A percentile compares a stretch with the other conserved stretches of the same genome.
phyloP scores from a whole-genome alignment of 2,888 invertebrate genomes.

The Kryphioiulus occultus region DNA sequence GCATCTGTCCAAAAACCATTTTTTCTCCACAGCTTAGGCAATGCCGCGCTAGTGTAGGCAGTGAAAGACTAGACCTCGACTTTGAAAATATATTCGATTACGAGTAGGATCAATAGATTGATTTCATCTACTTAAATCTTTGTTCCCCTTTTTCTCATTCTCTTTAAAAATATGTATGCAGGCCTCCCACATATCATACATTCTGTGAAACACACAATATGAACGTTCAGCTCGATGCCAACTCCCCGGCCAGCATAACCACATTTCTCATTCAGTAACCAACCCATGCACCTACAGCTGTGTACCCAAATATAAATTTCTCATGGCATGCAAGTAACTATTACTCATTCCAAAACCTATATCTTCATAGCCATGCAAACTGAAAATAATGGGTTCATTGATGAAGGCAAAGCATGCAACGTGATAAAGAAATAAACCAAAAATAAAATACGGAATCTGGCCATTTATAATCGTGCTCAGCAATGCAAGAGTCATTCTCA shows the following conservation, averaged over 20 bases:
- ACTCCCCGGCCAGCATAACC: background rate
- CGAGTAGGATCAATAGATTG: background rate
- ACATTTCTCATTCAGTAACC: background rate
- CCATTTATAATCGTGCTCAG: no score
- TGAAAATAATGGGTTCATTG: no score
- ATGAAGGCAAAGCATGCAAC: no score
- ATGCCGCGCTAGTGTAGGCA: background rate
- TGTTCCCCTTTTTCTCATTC: background rate
- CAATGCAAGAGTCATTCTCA: no score
- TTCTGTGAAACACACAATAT: background rate
- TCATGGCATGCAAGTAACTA: background rate
- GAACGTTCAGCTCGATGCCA: background rate
- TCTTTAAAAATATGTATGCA: background rate
- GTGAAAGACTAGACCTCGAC: background rate
- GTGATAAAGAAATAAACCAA: no score
- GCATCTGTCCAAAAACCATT: background rate
- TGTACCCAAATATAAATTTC: background rate
- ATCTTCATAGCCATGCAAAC: no score
- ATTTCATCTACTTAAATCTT: background rate
- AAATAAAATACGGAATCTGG: no score
- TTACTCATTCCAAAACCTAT: background rate
- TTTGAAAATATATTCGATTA: background rate
- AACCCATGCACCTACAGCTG: background rate
- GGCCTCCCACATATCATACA: conserved; percentile 8
- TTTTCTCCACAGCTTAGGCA: background rate